Evolutionary conservation across 1,140 invertebrate species (phyloP), one percentile per base, ranked within the genome.

Genomic region (Halesus radiatus): DNA sequence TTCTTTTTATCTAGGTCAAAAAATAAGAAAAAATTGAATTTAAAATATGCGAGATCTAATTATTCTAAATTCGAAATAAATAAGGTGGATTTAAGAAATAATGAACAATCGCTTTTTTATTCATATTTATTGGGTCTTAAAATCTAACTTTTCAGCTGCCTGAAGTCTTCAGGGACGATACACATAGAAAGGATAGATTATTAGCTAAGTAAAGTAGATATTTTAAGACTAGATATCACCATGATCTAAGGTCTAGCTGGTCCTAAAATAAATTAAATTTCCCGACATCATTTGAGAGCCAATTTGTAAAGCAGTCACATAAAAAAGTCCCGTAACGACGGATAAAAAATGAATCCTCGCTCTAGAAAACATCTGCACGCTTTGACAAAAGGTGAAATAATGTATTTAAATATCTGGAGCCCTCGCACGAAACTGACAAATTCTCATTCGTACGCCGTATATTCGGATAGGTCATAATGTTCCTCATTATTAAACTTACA

Each of bases 281-380:
- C 22, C 5, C 8, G 16, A 26, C 68, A 72, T 72, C 16, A 72
- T n/a, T 72, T 53, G 15, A 52, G 45, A 22, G 68, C 45, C 68
- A 52, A 53, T 72, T 72, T 54, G 68, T 72, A 72, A 72, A 52
- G 68, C 68, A 72, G 68, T 72, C 45, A 72, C 68, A 72, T 45
- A 72, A 72, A 45, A 68, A 72, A 52, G 68, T 72, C 54, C 52
- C 8, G 37, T 66, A 66, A 66, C 26, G 62, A 66, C 29, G 32
- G 0, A 20, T 53, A 72, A 72, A 72, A 72, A 72, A 72, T 53
- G 68, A 53, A 72, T 72, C 13, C 20, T 53, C 68, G 18, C 68
- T 20, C 45, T 72, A 72, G 68, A 72, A 23, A 72, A 72, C 68
- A 72, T 72, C 68, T 72, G 68, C 68, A 26, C 45, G 50, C 52